Percentiles rank a stretch among this genome's conserved stretches.
Evolutionary conservation across 2,797 vertebrate species (phyloP).

Genomic region (Diplodus puntazzo): DNA sequence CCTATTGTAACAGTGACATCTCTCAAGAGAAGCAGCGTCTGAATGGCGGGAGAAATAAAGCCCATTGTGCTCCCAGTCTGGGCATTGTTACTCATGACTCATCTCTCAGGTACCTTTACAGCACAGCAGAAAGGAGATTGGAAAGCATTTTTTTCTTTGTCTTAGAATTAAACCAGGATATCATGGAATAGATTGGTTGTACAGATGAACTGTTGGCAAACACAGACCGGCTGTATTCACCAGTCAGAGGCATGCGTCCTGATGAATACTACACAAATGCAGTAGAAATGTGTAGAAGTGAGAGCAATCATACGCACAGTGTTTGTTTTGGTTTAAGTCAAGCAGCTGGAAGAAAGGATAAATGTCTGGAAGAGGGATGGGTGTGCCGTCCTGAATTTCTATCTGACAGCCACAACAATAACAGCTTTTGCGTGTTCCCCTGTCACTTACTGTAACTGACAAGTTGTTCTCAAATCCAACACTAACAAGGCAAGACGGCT

Average conservation of each 20-base stretch:
- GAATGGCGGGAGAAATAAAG: slow-evolving; percentile 8
- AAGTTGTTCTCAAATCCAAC: slow-evolving; percentile 63
- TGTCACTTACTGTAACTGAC: slow-evolving; percentile 72
- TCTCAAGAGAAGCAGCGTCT: slow-evolving; percentile 8
- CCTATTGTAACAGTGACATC: slow-evolving; percentile 5
- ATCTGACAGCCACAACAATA: slow-evolving; percentile 67
- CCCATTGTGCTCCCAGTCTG: not conserved
- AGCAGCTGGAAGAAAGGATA: slow-evolving; percentile 64
- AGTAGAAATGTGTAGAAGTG: slow-evolving; percentile 5
- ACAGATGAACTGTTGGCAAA: slow-evolving; percentile 24
- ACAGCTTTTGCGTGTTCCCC: slow-evolving; percentile 72
- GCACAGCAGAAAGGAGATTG: not conserved
- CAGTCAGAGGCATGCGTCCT: slow-evolving; percentile 13
- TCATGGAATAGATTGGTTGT: slow-evolving; percentile 25
- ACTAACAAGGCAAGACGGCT: slow-evolving; percentile 51
- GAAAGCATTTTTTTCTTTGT: not conserved
- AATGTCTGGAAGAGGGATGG: slow-evolving; percentile 58
- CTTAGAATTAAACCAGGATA: slow-evolving; percentile 1
- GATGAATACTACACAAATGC: slow-evolving; percentile 45
- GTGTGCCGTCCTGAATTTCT: slow-evolving; percentile 55
- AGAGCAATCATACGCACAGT: slow-evolving; percentile 27
- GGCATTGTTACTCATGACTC: slow-evolving; percentile 3
- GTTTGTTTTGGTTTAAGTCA: slow-evolving; percentile 68
- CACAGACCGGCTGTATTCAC: slow-evolving; percentile 18
- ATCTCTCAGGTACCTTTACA: slow-evolving; percentile 4